phyloP scores from a whole-genome alignment of 2,888 invertebrate genomes.

The Agelastica alni region DNA sequence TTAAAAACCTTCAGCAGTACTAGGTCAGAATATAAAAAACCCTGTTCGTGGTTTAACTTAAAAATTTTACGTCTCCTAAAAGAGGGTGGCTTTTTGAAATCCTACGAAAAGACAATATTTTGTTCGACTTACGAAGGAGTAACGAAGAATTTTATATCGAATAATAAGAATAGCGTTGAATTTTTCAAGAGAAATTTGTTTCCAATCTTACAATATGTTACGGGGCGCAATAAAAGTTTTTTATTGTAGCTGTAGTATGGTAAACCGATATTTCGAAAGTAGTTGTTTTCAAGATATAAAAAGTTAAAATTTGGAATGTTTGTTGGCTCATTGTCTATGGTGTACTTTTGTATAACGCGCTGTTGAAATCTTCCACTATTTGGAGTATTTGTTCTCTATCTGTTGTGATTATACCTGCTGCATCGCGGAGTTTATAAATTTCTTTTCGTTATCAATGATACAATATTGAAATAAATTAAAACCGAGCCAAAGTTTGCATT shows the following conservation, averaged over 20 bases:
- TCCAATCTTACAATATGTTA: not conserved
- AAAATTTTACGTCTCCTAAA: slow-evolving; percentile 1
- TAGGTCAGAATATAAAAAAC: slow-evolving; percentile 5
- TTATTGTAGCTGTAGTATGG: too few species aligned
- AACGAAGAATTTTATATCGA: slow-evolving; percentile 11
- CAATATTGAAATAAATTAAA: too few species aligned
- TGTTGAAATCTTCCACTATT: too few species aligned
- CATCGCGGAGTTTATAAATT: too few species aligned
- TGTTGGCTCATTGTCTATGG: too few species aligned
- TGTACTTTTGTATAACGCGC: too few species aligned
- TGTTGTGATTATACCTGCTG: too few species aligned
- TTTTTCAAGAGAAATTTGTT: not conserved
- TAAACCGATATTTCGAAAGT: not conserved
- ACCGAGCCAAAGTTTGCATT: too few species aligned
- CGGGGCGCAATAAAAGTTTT: not conserved
- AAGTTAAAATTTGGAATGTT: too few species aligned
- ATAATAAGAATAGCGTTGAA: not conserved
- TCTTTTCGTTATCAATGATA: too few species aligned
- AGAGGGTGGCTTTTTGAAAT: not conserved
- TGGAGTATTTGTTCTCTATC: too few species aligned
- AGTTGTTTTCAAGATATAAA: not conserved
- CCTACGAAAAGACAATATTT: slow-evolving; percentile 10
- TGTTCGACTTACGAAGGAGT: not conserved
- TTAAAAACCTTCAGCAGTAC: slow-evolving; percentile 8
- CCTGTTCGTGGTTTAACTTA: not conserved